Conservation (phyloP, 2,888 invertebrate genomes). For the Omphaloscelis lunosa region DNA sequence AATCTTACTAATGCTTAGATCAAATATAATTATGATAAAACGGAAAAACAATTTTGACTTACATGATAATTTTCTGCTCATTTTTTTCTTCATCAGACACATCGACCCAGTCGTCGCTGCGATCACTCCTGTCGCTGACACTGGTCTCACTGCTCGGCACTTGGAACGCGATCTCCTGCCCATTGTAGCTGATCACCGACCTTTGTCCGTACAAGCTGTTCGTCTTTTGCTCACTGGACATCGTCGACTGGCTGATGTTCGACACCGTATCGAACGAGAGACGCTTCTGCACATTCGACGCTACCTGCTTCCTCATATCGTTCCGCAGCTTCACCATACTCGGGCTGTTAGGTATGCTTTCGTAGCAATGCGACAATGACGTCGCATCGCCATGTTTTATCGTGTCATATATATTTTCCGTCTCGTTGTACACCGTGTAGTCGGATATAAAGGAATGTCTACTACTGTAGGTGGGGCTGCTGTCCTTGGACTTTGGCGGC, state of each 20-base stretch:
- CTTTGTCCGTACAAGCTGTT: constrained; percentile 91
- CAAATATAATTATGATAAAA: constrained; percentile 15
- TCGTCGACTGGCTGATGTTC: constrained; percentile 88
- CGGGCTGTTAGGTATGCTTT: constrained; percentile 90
- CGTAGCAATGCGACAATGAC: constrained; percentile 91
- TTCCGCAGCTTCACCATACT: constrained; percentile 86
- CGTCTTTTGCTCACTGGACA: constrained; percentile 91
- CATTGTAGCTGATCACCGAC: constrained; percentile 87
- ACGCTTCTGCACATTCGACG: constrained; percentile 83
- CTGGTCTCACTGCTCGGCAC: constrained; percentile 91
- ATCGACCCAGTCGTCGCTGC: constrained; percentile 93
- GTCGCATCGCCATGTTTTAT: constrained; percentile 90
- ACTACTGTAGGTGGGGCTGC: constrained; percentile 83
- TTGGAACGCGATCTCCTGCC: constrained; percentile 88
- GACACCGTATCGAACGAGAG: constrained; percentile 88
- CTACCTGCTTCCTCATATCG: constrained; percentile 81
- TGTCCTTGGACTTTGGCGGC: constrained; percentile 81
- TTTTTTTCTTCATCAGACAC: constrained; percentile 91
- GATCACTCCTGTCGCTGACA: constrained; percentile 91
- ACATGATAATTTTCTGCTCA: constrained; percentile 90
- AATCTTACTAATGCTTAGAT: constrained; percentile 2
- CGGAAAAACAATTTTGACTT: constrained; percentile 78
- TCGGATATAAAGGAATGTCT: constrained; percentile 85
- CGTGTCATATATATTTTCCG: constrained; percentile 92
- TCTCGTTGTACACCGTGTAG: constrained; percentile 85